Evolutionary conservation across 2,113 vertebrate genomes (phyloP).

Genomic region (Phoxinus phoxinus): DNA sequence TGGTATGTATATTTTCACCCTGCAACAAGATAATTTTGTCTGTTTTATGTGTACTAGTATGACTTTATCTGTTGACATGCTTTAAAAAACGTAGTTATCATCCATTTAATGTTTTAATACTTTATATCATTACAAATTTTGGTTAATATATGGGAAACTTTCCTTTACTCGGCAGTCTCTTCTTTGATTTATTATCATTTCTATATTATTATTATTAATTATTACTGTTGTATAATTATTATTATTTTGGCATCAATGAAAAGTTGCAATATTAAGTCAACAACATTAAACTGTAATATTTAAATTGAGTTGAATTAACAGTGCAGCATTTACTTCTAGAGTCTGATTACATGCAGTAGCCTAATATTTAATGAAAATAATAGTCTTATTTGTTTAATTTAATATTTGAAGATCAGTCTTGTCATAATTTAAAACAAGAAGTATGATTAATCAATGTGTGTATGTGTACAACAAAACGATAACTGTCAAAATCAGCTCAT

Average conservation of each 20-base stretch:
- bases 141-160: not conserved
- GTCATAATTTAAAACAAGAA: not conserved
- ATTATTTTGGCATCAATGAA: not conserved
- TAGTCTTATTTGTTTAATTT: not conserved
- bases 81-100: not conserved
- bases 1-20: slow-evolving; percentile 82
- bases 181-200: not conserved
- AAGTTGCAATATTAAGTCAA: not conserved
- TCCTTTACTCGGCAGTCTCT: not conserved
- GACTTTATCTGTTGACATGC: not conserved
- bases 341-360: not conserved
- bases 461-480: not conserved
- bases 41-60: not conserved
- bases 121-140: not conserved
- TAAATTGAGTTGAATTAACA: not conserved
- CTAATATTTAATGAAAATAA: not conserved
- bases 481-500: not conserved
- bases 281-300: not conserved
- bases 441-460: not conserved
- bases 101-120: not conserved
- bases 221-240: not conserved
- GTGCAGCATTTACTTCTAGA: not conserved
- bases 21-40: not conserved
- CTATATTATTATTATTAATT: not conserved
- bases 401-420: not conserved